A percentile compares a stretch with the other conserved stretches of the same genome.
These are phyloP conservation scores for Rostratula benghalensis DNA, from an alignment of 2,113 vertebrate genomes.

Conservation along the genomic window DNA sequence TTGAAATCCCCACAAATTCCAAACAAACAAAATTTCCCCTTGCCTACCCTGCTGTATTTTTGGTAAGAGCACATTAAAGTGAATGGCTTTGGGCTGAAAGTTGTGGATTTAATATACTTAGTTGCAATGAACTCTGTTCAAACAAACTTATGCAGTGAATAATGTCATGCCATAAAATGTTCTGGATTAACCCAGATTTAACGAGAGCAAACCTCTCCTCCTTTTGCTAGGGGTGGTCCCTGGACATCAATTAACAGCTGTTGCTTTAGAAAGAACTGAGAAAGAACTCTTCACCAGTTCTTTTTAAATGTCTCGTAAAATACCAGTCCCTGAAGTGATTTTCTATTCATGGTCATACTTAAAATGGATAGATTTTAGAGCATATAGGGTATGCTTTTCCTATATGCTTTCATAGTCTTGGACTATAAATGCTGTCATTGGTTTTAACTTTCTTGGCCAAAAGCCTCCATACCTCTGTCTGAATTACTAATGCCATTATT, in stretches of 20 bases:
- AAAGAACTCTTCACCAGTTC: not conserved
- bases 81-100: not conserved
- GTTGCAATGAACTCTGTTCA: not conserved
- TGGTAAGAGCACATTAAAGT: not conserved
- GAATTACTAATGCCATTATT: not conserved
- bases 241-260: not conserved
- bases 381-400: not conserved
- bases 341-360: not conserved
- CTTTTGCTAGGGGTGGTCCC: not conserved
- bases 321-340: not conserved
- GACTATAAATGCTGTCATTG: not conserved
- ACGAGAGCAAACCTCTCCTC: not conserved
- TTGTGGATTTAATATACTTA: not conserved
- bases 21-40: not conserved
- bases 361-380: not conserved
- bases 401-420: too few relatives aligned
- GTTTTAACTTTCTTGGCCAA: not conserved
- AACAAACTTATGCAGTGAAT: not conserved
- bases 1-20: not conserved
- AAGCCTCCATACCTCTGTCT: not conserved
- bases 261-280: not conserved
- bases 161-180: not conserved
- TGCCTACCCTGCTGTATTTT: not conserved
- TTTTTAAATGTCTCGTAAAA: not conserved
- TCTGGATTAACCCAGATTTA: not conserved